phyloP scores from a whole-genome alignment of 2,113 vertebrate species.

The Circaetus gallicus region DNA sequence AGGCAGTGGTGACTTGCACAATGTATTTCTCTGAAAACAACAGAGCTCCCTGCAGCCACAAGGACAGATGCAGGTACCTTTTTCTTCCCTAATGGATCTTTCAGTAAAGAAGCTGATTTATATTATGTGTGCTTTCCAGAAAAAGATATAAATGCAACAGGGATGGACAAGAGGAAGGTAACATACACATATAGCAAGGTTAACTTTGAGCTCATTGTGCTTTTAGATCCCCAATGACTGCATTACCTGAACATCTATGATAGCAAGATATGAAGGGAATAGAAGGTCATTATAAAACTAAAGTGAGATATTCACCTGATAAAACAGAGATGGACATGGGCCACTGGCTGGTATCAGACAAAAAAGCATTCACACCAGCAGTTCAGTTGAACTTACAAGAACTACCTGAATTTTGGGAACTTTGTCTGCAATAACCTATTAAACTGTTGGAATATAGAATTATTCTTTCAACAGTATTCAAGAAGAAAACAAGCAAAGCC shows the following conservation, averaged over 20 bases:
- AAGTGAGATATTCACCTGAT: not conserved
- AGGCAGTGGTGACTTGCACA: not conserved
- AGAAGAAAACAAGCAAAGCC: not conserved
- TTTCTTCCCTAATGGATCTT: not conserved
- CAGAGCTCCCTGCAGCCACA: not conserved
- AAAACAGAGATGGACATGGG: not conserved
- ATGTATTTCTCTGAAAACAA: not conserved
- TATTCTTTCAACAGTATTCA: not conserved
- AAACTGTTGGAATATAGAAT: not conserved
- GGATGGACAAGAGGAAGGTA: not conserved
- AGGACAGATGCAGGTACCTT: not conserved
- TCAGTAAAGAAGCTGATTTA: not conserved
- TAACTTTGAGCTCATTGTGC: rapidly evolving
- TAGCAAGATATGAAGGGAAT: not conserved
- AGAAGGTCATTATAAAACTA: not conserved
- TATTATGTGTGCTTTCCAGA: not conserved
- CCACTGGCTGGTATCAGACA: not conserved
- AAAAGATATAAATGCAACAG: not conserved
- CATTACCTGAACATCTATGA: not conserved
- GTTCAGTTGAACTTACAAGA: not conserved
- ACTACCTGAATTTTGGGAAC: not conserved
- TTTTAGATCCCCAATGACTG: not conserved
- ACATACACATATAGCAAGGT: not conserved
- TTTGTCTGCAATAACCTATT: not conserved
- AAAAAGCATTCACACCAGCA: not conserved